These are phyloP conservation scores for Psix sp. DNA, from an alignment of 1,140 invertebrate species.

Conservation along the genomic window DNA sequence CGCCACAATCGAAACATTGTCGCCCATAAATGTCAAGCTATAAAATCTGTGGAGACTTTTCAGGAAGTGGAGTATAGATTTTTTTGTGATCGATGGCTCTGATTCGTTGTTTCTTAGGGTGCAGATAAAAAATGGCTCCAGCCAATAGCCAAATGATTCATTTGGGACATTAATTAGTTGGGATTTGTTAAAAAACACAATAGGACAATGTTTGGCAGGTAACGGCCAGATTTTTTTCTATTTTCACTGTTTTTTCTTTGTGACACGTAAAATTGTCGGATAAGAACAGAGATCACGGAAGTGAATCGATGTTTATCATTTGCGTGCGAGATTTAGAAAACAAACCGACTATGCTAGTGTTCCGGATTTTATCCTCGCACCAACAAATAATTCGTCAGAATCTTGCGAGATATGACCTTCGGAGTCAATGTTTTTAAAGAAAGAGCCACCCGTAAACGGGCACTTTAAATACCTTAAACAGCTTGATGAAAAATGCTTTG, in stretches of 20 bases:
- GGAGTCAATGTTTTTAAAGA: conserved; percentile 9
- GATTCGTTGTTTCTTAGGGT: background rate
- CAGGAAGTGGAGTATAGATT: no score
- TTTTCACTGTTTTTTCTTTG: conserved; percentile 20
- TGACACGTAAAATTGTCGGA: conserved; percentile 6
- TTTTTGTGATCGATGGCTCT: conserved; percentile 1
- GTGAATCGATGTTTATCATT: conserved; percentile 37
- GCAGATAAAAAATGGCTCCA: conserved; percentile 15
- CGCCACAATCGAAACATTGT: background rate
- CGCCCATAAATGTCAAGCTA: no score
- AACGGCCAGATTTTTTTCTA: background rate
- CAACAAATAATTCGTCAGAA: conserved; percentile 49
- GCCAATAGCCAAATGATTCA: conserved; percentile 37
- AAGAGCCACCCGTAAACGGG: conserved; percentile 25
- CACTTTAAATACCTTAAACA: conserved; percentile 9
- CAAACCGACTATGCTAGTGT: conserved; percentile 33
- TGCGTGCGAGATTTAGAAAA: conserved; percentile 45
- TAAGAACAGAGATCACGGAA: conserved; percentile 32
- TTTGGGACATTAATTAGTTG: conserved; percentile 45
- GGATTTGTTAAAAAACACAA: conserved; percentile 16
- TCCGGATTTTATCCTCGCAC: conserved; percentile 32
- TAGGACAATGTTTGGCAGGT: conserved; percentile 33
- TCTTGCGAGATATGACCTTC: conserved; percentile 19
- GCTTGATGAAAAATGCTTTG: conserved; percentile 42
- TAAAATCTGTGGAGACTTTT: no score